Base-by-base conservation (phyloP, 1,140 invertebrate species). In the Leptinotarsa undecemlineata region DNA sequence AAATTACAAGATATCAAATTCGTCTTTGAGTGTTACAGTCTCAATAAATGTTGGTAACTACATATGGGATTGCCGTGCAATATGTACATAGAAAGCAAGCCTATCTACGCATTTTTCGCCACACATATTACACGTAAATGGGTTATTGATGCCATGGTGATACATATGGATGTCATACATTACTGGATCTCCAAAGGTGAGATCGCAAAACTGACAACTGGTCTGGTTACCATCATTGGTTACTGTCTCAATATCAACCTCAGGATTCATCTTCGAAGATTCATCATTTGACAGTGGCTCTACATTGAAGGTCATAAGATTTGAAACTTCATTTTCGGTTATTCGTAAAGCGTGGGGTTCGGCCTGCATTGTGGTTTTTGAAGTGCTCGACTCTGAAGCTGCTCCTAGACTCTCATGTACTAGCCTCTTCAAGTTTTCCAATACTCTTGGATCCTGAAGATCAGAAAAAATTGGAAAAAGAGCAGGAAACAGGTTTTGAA, bases 91-190 rank as follows among this genome's bases (percentile, higher is more conserved):
- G 84, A 99, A 98, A 0, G 92, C 90, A 1, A 98, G 89, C 79
- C 92, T 93, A 81, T 98, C 94, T 2, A 89, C 84, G 74, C 92
- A 94, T 73, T 91, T 85, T 72, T 95, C 90, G 2, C 97, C 97
- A 84, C 97, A 99, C 87, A 95, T 94, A 86, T 97, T 97, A 85
- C 98, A 99, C 75, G 93, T 94, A 85, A 95, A 98, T 0, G 97
- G 97, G 84, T 98, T 91, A 72, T 92, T 88, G 86, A 91, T 94
- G 3, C 93, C 93, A 85, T 99, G 98, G 85, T 96, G 98, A 71
- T 95, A 94, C 94, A 98, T 98, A 86, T 99, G 98, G 82, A 98
- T 94, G 1, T 92, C 93, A 86, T 96, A 97, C 90, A 99, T 94
- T 11, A 96, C 91, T 42, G 91, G 89, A 82, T 98, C 94, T n/a